Base-by-base conservation (phyloP, 2,888 invertebrate genomes). In the Archips crataeganus region DNA sequence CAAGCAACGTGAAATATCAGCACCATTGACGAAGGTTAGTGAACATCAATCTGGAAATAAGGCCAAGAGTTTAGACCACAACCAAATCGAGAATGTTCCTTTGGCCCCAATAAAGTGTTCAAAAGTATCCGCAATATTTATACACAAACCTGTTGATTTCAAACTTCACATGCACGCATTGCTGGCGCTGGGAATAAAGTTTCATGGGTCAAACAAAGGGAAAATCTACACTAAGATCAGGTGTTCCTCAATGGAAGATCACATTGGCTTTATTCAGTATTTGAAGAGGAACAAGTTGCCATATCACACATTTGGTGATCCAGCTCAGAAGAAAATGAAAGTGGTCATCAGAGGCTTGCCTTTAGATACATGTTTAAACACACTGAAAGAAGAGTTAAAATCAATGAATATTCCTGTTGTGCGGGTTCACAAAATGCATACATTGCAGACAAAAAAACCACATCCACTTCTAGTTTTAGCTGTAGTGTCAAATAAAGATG, bases 241-340 rank as follows among this genome's bases (percentile, higher is more conserved):
- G 39, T 88, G 85, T 23, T 64, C 70, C 57, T 79, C 85, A 6
- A 79, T 82, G 39, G 79, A 84, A 75, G 89, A 90, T 67, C 85
- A 90, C 59, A 85, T 82, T 73, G 75, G 78, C 23, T 70, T 90
- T 66, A 69, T 80, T 2, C 78, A 87, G 67, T 89, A 85, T 79
- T 86, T 90, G 13, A 82, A 87, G 5, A 84, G 82, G 32, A 82
- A 83, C 13, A 75, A 87, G 63, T 54, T 90, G 11, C 89, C 89
- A 0, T 90, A 85, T 73, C 89, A 91, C 63, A 92, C 92, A 9
- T 91, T 82, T 78, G 86, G 88, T 0, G 78, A 86, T 76, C 89
- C 90, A 9, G 75, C 77, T 8, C 85, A 87, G 70, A 85, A 84
- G 69, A 89, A 86, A 79, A 80, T 89, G 79, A 90, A 87, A 82